These are phyloP conservation scores for Hydrolagus affinis DNA, from an alignment of 2,113 vertebrate genomes.

Conservation along the genomic window DNA sequence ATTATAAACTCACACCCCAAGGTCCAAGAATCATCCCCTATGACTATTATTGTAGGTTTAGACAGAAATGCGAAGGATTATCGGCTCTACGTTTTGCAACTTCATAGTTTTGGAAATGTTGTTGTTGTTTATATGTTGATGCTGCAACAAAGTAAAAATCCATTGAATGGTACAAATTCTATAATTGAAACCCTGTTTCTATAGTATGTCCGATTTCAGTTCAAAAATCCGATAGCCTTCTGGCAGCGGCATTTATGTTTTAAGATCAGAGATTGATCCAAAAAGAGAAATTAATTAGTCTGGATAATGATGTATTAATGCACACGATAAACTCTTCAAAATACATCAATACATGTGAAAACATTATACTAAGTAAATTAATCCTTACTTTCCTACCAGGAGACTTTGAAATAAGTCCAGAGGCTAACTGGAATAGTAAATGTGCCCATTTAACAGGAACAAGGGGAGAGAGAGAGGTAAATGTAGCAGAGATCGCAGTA, in stretches of 20 bases:
- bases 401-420: not conserved
- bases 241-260: not conserved
- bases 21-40: too few relatives aligned
- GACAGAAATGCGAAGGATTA: too few relatives aligned
- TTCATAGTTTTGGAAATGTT: too few relatives aligned
- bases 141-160: too few relatives aligned
- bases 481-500: not conserved
- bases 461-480: not conserved
- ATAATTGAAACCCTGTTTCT: not conserved
- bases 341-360: not conserved
- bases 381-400: slow-evolving; percentile 22
- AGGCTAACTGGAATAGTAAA: slow-evolving; percentile 4
- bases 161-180: too few relatives aligned
- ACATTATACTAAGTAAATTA: slow-evolving; percentile 17
- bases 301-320: not conserved
- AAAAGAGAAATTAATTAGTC: slow-evolving; percentile 10
- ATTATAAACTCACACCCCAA: too few relatives aligned
- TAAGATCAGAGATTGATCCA: not conserved
- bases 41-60: too few relatives aligned
- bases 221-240: not conserved
- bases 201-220: not conserved
- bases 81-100: too few relatives aligned
- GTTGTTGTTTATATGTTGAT: too few relatives aligned
- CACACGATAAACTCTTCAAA: not conserved
- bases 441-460: not conserved